A percentile compares a stretch with the other conserved stretches of the same genome.
These are phyloP conservation scores for Nasua narica DNA, from an alignment of 2,797 vertebrate species.

Conservation along the genomic window DNA sequence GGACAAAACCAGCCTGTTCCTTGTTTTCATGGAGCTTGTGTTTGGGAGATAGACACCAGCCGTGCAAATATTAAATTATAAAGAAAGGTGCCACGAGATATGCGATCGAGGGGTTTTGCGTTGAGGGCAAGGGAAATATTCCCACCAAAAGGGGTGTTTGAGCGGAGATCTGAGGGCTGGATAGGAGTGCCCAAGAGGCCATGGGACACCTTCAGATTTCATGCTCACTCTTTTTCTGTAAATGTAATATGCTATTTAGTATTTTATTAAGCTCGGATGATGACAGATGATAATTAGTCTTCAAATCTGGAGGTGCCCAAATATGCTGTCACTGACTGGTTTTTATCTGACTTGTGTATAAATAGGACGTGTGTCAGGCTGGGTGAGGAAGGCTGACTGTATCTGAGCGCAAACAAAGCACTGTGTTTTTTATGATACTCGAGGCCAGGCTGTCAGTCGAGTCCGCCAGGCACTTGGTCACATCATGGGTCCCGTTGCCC, in stretches of 20 bases:
- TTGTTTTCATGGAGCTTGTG: neutral
- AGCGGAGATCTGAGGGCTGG: neutral
- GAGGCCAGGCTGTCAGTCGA: constrained; percentile 39
- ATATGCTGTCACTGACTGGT: neutral
- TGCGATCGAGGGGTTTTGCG: neutral
- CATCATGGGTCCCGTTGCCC: constrained; percentile 40
- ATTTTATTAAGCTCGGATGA: constrained; percentile 50
- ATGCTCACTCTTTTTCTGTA: neutral
- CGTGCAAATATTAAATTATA: neutral
- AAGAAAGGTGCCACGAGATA: neutral
- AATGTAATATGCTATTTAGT: neutral
- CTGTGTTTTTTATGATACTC: neutral
- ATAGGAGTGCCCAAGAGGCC: neutral
- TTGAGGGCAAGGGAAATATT: neutral
- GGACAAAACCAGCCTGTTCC: neutral
- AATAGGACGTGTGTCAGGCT: neutral
- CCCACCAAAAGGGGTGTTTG: neutral
- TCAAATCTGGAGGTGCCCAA: constrained; percentile 28
- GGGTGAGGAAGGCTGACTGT: neutral
- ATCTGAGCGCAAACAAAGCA: neutral
- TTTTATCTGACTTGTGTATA: neutral
- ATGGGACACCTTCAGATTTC: neutral
- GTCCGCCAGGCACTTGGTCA: constrained; percentile 59
- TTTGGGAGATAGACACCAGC: neutral
- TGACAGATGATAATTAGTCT: constrained; percentile 49